These are phyloP conservation scores for Azorinus chamasolen DNA, from an alignment of 2,888 invertebrate species.

Conservation along the genomic window DNA sequence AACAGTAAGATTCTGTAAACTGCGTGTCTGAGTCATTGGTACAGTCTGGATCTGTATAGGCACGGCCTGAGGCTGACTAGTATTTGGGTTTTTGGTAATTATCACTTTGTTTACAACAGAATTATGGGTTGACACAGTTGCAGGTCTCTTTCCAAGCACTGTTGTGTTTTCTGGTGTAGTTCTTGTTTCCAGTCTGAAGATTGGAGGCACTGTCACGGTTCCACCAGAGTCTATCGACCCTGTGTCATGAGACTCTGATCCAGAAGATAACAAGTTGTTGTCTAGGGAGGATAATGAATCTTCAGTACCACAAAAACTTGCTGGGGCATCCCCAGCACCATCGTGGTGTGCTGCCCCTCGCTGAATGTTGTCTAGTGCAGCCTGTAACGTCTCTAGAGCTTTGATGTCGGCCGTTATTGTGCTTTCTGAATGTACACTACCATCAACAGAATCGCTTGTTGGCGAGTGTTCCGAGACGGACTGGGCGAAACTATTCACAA, in stretches of 20 bases:
- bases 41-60: conserved; percentile 73
- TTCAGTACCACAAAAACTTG: conserved; percentile 30
- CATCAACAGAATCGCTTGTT: conserved; percentile 58
- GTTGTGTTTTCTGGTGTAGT: conserved; percentile 32
- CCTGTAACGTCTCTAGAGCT: conserved; percentile 41
- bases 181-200: conserved; percentile 47
- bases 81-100: conserved; percentile 83
- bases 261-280: conserved; percentile 19
- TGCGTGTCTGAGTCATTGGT: conserved; percentile 40
- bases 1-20: conserved; percentile 46
- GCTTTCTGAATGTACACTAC: conserved; percentile 35
- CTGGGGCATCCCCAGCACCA: conserved; percentile 16
- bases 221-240: conserved; percentile 13
- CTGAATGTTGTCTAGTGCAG: conserved; percentile 50
- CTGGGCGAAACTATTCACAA: conserved; percentile 44
- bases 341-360: conserved; percentile 23
- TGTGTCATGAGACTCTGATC: no score
- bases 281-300: conserved; percentile 32
- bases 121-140: conserved; percentile 32
- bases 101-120: conserved; percentile 85
- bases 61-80: conserved; percentile 82
- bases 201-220: conserved; percentile 49
- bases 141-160: conserved; percentile 53
- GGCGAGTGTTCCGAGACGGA: conserved; percentile 42
- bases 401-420: conserved; percentile 28